Evolutionary conservation across 2,888 invertebrate genomes (phyloP).

Genomic region (Athalia cordata): DNA sequence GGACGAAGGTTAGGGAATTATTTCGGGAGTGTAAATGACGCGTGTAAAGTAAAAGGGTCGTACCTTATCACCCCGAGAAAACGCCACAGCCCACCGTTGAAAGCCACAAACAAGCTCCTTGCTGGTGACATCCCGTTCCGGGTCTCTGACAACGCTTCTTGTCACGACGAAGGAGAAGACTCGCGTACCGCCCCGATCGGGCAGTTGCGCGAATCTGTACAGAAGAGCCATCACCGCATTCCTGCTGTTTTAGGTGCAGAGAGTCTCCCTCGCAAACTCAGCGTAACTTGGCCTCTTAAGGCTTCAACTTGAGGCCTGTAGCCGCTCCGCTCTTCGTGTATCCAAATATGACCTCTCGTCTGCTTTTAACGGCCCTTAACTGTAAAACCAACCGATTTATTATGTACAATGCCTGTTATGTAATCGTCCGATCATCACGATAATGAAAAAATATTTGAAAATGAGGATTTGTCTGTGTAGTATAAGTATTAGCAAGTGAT

Average conservation of each 20-base stretch:
- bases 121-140: constrained; percentile 86
- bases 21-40: neutral
- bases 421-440: constrained; percentile 1
- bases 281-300: neutral
- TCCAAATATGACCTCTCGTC: constrained; percentile 8
- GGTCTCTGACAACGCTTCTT: constrained; percentile 84
- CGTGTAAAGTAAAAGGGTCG: neutral
- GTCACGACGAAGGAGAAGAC: constrained; percentile 91
- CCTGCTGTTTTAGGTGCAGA: constrained; percentile 40
- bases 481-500: too few relatives aligned
- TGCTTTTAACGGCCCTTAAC: constrained; percentile 11
- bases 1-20: constrained; percentile 14
- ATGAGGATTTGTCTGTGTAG: too few relatives aligned
- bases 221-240: constrained; percentile 84
- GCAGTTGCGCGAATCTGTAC: constrained; percentile 88
- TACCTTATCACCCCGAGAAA: constrained; percentile 85
- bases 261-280: constrained; percentile 14
- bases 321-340: neutral
- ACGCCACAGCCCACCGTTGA: constrained; percentile 88
- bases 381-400: constrained; percentile 12
- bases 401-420: neutral
- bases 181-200: constrained; percentile 88
- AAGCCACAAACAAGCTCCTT: constrained; percentile 89
- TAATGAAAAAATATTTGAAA: neutral
- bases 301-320: neutral